Conservation (phyloP, 1,140 invertebrate species). For the Pollicipes pollicipes region DNA sequence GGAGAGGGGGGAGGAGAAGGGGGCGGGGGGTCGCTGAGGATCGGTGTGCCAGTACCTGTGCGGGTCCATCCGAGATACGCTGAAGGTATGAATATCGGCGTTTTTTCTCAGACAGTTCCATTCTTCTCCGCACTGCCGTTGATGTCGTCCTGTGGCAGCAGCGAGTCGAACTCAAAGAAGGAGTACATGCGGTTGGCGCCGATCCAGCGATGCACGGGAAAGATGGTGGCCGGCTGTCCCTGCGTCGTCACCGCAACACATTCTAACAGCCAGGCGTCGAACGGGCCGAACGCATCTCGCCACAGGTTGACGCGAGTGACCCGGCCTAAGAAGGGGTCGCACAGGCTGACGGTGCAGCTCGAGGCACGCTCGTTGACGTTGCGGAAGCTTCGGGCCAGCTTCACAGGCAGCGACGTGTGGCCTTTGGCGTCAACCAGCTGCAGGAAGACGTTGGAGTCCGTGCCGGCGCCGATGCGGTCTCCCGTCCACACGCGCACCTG, state of each 20-base stretch:
- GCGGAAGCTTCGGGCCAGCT: slow-evolving; percentile 22
- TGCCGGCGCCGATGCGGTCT: slow-evolving; percentile 24
- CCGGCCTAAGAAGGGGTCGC: slow-evolving; percentile 10
- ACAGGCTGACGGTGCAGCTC: slow-evolving; percentile 18
- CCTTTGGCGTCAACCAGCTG: slow-evolving; percentile 23
- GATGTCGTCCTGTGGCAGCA: slow-evolving; percentile 29
- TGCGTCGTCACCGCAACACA: slow-evolving; percentile 15
- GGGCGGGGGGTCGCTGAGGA: no score
- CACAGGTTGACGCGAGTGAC: slow-evolving; percentile 18
- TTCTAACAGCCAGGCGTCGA: slow-evolving; percentile 20
- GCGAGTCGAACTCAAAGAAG: slow-evolving; percentile 28
- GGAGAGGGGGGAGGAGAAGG: no score
- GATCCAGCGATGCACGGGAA: slow-evolving; percentile 33
- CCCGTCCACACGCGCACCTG: slow-evolving; percentile 24
- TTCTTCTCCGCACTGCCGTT: slow-evolving; percentile 23
- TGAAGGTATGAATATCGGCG: slow-evolving; percentile 24
- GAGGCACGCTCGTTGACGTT: slow-evolving; percentile 26
- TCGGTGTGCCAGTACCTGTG: slow-evolving; percentile 27
- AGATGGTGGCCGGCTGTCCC: slow-evolving; percentile 20
- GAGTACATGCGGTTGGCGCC: slow-evolving; percentile 26
- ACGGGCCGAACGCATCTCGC: slow-evolving; percentile 16
- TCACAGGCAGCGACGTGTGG: slow-evolving; percentile 16
- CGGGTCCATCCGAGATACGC: slow-evolving; percentile 25
- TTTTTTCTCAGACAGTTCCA: slow-evolving; percentile 27
- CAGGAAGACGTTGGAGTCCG: slow-evolving; percentile 24